Percentiles rank a stretch among this genome's conserved stretches.
phyloP scores from a whole-genome alignment of 2,888 invertebrate species.

The Octonoba sinensis region DNA sequence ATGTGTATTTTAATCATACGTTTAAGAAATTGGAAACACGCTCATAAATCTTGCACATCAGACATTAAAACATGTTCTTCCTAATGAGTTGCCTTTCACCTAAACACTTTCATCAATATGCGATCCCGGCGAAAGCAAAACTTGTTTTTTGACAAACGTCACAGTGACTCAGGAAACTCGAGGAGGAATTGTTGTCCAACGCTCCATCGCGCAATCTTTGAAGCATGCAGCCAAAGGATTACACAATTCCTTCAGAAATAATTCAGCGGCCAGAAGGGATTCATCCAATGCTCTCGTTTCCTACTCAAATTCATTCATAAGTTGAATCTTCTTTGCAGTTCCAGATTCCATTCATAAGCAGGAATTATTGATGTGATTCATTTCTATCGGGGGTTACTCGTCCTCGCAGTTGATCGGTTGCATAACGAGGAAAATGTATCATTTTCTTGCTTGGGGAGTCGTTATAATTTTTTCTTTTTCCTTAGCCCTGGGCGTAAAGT shows the following conservation, averaged over 20 bases:
- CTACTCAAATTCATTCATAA: too few species aligned
- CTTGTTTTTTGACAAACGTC: neutral
- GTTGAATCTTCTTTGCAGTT: neutral
- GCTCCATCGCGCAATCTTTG: slow-evolving; percentile 18
- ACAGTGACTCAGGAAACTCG: slow-evolving; percentile 3
- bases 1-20: too few species aligned
- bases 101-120: neutral
- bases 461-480: slow-evolving; percentile 18
- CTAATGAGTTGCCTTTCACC: neutral
- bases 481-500: slow-evolving; percentile 8
- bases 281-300: too few species aligned
- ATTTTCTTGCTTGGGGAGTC: neutral
- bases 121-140: slow-evolving; percentile 6
- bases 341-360: slow-evolving; percentile 17
- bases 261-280: too few species aligned
- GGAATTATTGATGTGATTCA: neutral
- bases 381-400: too few species aligned
- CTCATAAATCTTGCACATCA: neutral
- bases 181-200: slow-evolving; percentile 19
- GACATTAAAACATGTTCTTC: neutral
- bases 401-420: too few species aligned
- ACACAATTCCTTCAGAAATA: too few species aligned
- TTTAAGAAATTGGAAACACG: too few species aligned
- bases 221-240: slow-evolving; percentile 17
- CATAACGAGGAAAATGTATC: too few species aligned